Conservation (phyloP, 2,797 vertebrate genomes). For the Sebastolobus altivelis region DNA sequence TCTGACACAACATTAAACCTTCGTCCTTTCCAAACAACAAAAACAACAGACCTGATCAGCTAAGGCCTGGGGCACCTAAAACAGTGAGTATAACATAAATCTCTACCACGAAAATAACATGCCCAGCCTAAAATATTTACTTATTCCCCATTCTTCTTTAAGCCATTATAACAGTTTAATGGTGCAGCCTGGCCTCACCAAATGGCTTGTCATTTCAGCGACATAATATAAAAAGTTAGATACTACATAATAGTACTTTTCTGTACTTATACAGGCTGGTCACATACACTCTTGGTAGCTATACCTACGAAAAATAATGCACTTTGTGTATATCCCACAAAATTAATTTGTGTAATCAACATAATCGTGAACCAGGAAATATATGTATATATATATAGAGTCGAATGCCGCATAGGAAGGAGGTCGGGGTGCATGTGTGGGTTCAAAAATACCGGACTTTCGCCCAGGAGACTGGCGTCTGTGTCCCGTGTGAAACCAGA, state of each 20-base stretch:
- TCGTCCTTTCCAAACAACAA: neutral
- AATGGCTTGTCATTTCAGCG: neutral
- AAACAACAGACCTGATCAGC: neutral
- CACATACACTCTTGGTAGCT: neutral
- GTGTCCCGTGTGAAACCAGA: no score
- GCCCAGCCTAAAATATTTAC: neutral
- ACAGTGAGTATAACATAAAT: neutral
- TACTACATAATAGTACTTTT: no score
- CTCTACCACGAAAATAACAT: neutral
- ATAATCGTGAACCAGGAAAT: neutral
- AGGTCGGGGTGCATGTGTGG: no score
- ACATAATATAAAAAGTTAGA: no score
- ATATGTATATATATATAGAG: neutral
- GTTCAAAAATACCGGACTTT: neutral
- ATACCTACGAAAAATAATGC: neutral
- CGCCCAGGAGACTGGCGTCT: no score
- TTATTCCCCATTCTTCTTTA: neutral
- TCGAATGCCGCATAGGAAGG: accelerated
- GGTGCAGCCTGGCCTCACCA: neutral
- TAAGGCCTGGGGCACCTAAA: neutral
- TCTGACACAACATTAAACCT: neutral
- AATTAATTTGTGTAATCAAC: neutral
- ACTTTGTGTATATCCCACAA: neutral
- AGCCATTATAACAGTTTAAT: neutral
- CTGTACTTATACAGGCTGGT: no score